A percentile compares a stretch with the other conserved stretches of the same genome.
phyloP scores from a whole-genome alignment of 2,797 vertebrate species.

The Myotis myotis region DNA sequence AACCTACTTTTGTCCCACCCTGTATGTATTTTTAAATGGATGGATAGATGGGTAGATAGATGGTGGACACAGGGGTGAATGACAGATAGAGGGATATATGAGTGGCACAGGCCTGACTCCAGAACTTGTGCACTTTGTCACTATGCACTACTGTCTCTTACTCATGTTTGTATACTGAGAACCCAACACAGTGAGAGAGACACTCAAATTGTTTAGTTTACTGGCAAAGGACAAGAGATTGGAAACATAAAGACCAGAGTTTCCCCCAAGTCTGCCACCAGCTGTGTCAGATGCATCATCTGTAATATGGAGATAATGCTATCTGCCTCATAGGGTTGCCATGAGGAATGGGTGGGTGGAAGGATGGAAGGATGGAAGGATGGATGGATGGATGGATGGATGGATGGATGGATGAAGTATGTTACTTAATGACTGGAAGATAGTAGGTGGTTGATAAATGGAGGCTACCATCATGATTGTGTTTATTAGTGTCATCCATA shows the following conservation, averaged over 20 bases:
- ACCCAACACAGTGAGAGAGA: neutral
- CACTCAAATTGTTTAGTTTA: neutral
- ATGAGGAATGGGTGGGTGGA: neutral
- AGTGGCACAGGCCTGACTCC: neutral
- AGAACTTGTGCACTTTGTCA: neutral
- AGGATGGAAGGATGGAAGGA: neutral
- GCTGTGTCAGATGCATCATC: neutral
- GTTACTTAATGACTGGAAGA: neutral
- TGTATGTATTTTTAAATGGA: neutral
- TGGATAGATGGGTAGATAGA: neutral
- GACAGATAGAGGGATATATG: neutral
- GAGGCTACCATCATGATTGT: rapidly evolving
- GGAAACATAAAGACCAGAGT: neutral
- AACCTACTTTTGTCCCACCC: neutral
- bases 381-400: rapidly evolving
- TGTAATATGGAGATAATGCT: neutral
- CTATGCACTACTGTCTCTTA: rapidly evolving
- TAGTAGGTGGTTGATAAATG: neutral
- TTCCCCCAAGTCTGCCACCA: neutral
- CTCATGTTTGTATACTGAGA: neutral
- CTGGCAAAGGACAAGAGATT: neutral
- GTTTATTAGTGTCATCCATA: neutral
- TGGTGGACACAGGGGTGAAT: neutral
- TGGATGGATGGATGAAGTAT: neutral
- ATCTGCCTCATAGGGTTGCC: neutral